These are phyloP conservation scores for Opisthograptis luteolata DNA, from an alignment of 2,888 invertebrate genomes.

Conservation along the genomic window DNA sequence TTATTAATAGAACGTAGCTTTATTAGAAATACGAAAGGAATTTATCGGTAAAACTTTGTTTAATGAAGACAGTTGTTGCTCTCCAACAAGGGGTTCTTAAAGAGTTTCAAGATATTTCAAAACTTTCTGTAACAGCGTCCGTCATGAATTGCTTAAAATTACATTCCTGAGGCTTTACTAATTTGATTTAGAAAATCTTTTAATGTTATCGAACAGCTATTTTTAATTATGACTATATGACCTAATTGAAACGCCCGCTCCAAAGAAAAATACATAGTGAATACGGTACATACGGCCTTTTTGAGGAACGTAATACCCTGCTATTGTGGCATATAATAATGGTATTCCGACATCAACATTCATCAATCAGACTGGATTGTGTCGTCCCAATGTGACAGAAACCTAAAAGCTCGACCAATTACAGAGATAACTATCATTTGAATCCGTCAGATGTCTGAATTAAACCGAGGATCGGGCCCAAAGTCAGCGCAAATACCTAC, in stretches of 20 bases:
- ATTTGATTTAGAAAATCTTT: neutral
- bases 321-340: too few species aligned
- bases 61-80: constrained; percentile 18
- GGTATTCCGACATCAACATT: too few species aligned
- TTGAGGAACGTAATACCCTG: too few species aligned
- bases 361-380: too few species aligned
- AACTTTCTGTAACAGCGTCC: constrained; percentile 7
- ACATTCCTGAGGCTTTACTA: neutral
- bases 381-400: neutral
- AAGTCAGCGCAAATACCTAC: constrained; percentile 7
- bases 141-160: neutral
- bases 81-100: constrained; percentile 8
- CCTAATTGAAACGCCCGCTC: too few species aligned
- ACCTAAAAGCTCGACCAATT: constrained; percentile 8
- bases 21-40: constrained; percentile 22
- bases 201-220: neutral
- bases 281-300: too few species aligned
- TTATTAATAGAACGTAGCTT: constrained; percentile 15
- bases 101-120: constrained; percentile 13
- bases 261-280: too few species aligned
- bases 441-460: constrained; percentile 11
- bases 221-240: too few species aligned
- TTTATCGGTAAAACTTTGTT: constrained; percentile 21
- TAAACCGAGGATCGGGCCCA: constrained; percentile 5
- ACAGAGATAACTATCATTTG: constrained; percentile 17